Conservation (phyloP, 2,113 vertebrate genomes). For the Xiphias gladius region DNA sequence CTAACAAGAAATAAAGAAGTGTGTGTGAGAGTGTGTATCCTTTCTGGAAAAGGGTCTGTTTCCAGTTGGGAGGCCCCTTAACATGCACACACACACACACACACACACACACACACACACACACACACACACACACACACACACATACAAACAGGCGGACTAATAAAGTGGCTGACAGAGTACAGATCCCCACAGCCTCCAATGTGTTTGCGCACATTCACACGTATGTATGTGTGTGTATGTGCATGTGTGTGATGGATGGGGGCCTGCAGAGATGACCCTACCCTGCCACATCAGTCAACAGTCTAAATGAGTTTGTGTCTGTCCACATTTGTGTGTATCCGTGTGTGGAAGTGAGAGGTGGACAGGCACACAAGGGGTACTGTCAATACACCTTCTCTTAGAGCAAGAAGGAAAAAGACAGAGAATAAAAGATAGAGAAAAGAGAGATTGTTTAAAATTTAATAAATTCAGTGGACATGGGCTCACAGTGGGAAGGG, state of each 20-base stretch:
- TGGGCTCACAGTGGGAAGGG: slow-evolving; percentile 3
- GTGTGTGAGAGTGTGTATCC: slow-evolving; percentile 78
- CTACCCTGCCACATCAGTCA: slow-evolving; percentile 76
- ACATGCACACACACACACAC: slow-evolving; percentile 42
- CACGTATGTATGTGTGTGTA: slow-evolving; percentile 34
- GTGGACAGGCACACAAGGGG: slow-evolving; percentile 68
- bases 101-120: slow-evolving; percentile 33
- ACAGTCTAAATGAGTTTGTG: slow-evolving; percentile 63
- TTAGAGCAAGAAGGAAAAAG: slow-evolving; percentile 55
- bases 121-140: slow-evolving; percentile 41
- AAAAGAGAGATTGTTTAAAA: slow-evolving; percentile 68
- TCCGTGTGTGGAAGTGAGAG: slow-evolving; percentile 61
- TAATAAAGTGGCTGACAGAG: slow-evolving; percentile 82
- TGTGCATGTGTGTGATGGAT: slow-evolving; percentile 75
- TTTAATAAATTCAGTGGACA: slow-evolving; percentile 71
- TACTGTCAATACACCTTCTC: slow-evolving; percentile 71
- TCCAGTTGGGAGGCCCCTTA: slow-evolving; percentile 73
- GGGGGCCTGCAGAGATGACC: slow-evolving; percentile 75
- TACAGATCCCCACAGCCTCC: slow-evolving; percentile 75
- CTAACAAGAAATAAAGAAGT: slow-evolving; percentile 80
- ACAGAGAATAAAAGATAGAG: slow-evolving; percentile 47
- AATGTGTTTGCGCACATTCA: slow-evolving; percentile 59
- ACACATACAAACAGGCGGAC: slow-evolving; percentile 55
- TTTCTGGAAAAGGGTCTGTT: slow-evolving; percentile 73
- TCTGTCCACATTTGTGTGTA: slow-evolving; percentile 43